Base-by-base conservation (phyloP, 1,140 invertebrate species). In the Neodiprion virginianus region DNA sequence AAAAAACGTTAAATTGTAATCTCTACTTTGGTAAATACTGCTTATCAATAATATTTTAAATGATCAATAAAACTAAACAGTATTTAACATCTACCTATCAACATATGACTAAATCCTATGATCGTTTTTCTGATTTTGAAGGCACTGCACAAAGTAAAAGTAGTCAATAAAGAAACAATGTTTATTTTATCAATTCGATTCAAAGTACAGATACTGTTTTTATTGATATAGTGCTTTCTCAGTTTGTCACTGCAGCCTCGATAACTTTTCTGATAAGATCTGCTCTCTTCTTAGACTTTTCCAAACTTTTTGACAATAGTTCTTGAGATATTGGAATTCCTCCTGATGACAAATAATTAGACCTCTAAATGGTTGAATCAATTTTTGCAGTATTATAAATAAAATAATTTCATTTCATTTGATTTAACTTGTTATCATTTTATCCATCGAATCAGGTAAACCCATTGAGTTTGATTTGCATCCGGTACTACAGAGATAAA, bases 281-380 rank as follows among this genome's bases (percentile, higher is more conserved):
- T 8, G 86, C 82, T 78, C 85, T 83, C 69, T 77, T 81, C 76
- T 81, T 86, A 5, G 89, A 82, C 71, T 84, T 82, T 53, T 74
- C 73, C 49, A 90, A 72, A 72, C 85, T 85, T 72, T 86, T 85
- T 8, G 79, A 75, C 72, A 90, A 75, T 71, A 88, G 69, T 50
- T 83, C 76, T 21, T 87, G 79, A 0, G 88, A 83, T 47, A 90
- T 79, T 71, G 88, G 84, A 74, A 82, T 78, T 48, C 88, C 88
- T 79, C 89, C 89, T 88, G 48, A 66, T 80, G 72, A 80, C 53
- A 73, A 79, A 77, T 48, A 78, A 49, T 28, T 71, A 74, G 9
- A 69, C 47, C 53, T 72, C 12, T 49, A 74, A 10, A 12, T 78
- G 73, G 14, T 77, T 71, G 11, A 72, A 17, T 69, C 28, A 40